phyloP scores from a whole-genome alignment of 2,888 invertebrate species.

The Eristalis tenax region DNA sequence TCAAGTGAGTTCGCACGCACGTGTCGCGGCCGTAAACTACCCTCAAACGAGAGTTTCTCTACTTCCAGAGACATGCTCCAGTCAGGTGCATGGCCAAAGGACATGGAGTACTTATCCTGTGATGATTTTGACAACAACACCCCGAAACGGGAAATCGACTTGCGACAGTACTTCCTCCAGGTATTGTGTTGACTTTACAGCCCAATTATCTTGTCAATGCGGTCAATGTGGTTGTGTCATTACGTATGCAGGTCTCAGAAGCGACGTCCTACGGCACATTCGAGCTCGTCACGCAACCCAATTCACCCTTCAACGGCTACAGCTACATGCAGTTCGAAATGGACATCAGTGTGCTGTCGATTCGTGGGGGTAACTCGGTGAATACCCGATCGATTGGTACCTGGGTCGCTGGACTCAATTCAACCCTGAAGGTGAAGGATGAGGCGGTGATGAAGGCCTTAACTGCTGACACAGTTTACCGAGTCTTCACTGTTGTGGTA shows the following conservation, averaged over 20 bases:
- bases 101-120: constrained; percentile 88
- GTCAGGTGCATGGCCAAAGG: constrained; percentile 88
- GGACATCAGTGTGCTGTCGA: constrained; percentile 86
- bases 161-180: constrained; percentile 86
- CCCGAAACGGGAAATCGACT: constrained; percentile 87
- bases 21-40: background rate
- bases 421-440: constrained; percentile 85
- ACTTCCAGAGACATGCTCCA: constrained; percentile 85
- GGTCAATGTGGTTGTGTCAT: constrained; percentile 5
- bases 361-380: constrained; percentile 88
- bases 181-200: constrained; percentile 78
- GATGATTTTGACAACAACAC: constrained; percentile 90
- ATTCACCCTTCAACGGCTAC: constrained; percentile 85
- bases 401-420: constrained; percentile 90
- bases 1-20: constrained; percentile 84
- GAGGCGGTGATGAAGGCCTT: constrained; percentile 87
- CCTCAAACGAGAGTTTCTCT: background rate
- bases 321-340: constrained; percentile 90
- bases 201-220: constrained; percentile 36
- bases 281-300: constrained; percentile 84
- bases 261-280: constrained; percentile 87
- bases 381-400: constrained; percentile 87
- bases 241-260: constrained; percentile 83
- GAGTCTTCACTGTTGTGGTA: constrained; percentile 92
- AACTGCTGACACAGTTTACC: constrained; percentile 91